Conservation (phyloP, 23 tunicate species). For the Ascidia mentula region DNA sequence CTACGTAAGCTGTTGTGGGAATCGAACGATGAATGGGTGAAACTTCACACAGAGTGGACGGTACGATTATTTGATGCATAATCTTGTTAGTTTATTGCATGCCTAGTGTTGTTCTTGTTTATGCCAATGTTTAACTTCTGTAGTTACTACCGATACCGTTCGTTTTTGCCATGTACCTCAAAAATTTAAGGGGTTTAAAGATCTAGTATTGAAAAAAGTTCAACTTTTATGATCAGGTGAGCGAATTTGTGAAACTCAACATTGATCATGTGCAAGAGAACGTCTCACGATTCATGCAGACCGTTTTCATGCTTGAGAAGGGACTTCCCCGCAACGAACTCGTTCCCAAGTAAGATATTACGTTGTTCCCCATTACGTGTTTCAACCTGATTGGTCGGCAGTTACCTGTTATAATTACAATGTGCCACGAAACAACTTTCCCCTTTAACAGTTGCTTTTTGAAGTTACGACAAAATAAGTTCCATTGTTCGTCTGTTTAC, state of each 20-base stretch:
- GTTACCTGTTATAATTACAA: too few relatives aligned
- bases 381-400: background rate
- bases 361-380: background rate
- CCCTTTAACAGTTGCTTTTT: too few relatives aligned
- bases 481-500: too few relatives aligned
- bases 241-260: slow-evolving; percentile 62
- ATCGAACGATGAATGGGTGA: slow-evolving; percentile 81
- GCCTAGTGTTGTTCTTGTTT: too few relatives aligned
- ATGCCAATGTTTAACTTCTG: too few relatives aligned
- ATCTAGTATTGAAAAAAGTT: background rate
- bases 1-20: slow-evolving; percentile 90
- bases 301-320: slow-evolving; percentile 93
- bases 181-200: too few relatives aligned
- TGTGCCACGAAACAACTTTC: too few relatives aligned
- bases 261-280: slow-evolving; percentile 73
- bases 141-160: too few relatives aligned
- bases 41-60: slow-evolving; percentile 80
- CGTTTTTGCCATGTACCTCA: too few relatives aligned
- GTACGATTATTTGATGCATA: too few relatives aligned
- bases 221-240: slow-evolving; percentile 25
- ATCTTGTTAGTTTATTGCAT: too few relatives aligned
- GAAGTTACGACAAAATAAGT: too few relatives aligned
- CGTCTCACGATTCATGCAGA: slow-evolving; percentile 83
- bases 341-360: slow-evolving; percentile 57
- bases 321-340: slow-evolving; percentile 83